Evolutionary conservation across 2,888 invertebrate species (phyloP), one percentile per base, ranked within the genome.

Genomic region (Neria commutata): DNA sequence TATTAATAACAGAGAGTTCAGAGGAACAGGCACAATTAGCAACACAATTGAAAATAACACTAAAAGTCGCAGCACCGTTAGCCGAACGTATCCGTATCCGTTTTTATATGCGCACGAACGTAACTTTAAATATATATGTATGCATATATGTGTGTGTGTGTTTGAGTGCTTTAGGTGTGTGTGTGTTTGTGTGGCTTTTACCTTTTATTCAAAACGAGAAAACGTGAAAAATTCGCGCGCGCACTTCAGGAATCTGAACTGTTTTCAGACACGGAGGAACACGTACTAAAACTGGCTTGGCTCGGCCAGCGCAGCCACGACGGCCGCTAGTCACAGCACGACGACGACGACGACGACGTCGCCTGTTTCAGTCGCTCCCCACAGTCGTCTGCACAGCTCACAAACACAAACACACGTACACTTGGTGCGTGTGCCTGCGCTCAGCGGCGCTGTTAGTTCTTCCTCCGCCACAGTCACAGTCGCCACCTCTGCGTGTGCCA

Each of bases 251-350:
- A 66, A 63, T 59, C 61, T 72, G 81, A 74, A 78, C 79, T 79
- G 80, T 72, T 76, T 79, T 75, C 80, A 76, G 71, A 77, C 78
- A 77, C 79, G 78, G 77, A 78, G 79, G 78, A 79, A 79, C 76
- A 78, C 78, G 81, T 78, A 80, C 79, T 80, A 77, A 77, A 77
- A 78, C 75, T 75, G 75, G 77, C 77, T 78, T 71, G 65, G 61
- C 64, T 58, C 62, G 62, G 67, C 65, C 62, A 58, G 58, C 69
- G 64, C 25, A 45, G 53, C 11, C 29, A 24, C 19, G 51, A 51
- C 11, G 5, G 21, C 37, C 34, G 54, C 46, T 46, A 33, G 46
- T 46, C 45, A 48, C 19, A 10, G 17, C 16, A 10, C 42, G 42
- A 17, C 3, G 17, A 10, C 16, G 34, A 34, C 34, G 34, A n/a